Base-by-base conservation (phyloP, 2,113 vertebrate genomes). In the Trogon surrucura region DNA sequence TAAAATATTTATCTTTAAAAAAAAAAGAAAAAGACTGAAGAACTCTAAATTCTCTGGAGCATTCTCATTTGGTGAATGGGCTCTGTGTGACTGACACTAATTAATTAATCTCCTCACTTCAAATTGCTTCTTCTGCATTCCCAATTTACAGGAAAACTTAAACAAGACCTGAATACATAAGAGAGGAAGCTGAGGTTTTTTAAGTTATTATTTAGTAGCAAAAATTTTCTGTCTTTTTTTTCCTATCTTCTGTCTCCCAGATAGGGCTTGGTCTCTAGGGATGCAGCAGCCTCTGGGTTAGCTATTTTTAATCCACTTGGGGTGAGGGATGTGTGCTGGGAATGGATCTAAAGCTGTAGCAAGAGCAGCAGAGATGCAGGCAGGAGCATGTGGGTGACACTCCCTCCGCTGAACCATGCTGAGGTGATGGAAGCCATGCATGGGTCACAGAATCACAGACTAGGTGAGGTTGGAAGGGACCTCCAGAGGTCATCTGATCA, bases 51-150 rank as follows among this genome's bases (percentile, higher is more conserved):
- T 94, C 88, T 74, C 74, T 7, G 10, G 78, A 94, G 90, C 26
- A 6, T 91, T 94, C 71, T 58, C 45, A 45, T 91, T 91, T 77
- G 85, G 70, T 91, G 57, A 85, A 80, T 45, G 50, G 85, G 71
- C 66, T 94, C 70, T 2, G 2, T 53, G 34, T 72, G 88, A 71
- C 73, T 88, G 85, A 94, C 71, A 75, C 90, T 93, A 95, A 96
- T 96, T 95, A 93, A 95, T 96, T 95, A 88, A 96, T 96, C 89
- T 94, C 79, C 70, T 94, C 92, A 6, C 70, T 88, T 88, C 80
- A 91, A 94, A 95, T 91, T 83, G 67, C 88, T 95, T 44, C 94
- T 96, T 69, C 72, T 89, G 58, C 85, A 83, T 85, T 54, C n/a
- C 54, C n/a, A 50, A 16, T 73, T 75, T 65, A 21, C 62, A 85